Percentiles rank a stretch among this genome's conserved stretches.
Conservation (phyloP, 2,113 vertebrate genomes). For the Indri indri region DNA sequence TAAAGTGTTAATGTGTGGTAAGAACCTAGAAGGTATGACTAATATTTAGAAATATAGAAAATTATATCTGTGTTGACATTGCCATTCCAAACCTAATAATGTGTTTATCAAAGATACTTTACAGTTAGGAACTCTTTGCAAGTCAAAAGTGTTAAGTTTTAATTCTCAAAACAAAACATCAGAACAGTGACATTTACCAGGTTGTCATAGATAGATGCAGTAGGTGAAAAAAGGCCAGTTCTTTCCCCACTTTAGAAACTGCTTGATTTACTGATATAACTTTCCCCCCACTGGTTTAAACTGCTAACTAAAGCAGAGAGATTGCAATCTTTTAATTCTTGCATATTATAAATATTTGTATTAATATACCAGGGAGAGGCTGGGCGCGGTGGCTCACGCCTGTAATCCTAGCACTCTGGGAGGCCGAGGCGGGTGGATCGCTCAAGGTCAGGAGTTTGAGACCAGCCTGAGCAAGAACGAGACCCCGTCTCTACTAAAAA, state of each 20-base stretch:
- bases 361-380: neutral
- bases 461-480: too few species aligned
- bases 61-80: neutral
- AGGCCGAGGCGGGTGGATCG: too few species aligned
- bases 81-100: neutral
- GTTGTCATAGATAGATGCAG: neutral
- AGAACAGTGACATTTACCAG: neutral
- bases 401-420: too few species aligned
- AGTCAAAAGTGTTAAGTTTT: neutral
- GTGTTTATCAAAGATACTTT: neutral
- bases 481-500: too few species aligned
- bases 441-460: too few species aligned
- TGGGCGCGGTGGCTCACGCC: too few species aligned
- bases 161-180: slow-evolving; percentile 46
- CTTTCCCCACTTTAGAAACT: neutral
- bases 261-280: neutral
- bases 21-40: neutral
- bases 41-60: neutral
- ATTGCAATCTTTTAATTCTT: neutral
- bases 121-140: neutral
- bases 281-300: neutral
- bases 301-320: neutral
- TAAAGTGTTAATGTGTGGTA: neutral
- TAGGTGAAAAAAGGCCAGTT: neutral
- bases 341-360: neutral